Evolutionary conservation across 2,113 vertebrate species (phyloP), one percentile per base, ranked within the genome.

Genomic region (Spizaetus ornatus): DNA sequence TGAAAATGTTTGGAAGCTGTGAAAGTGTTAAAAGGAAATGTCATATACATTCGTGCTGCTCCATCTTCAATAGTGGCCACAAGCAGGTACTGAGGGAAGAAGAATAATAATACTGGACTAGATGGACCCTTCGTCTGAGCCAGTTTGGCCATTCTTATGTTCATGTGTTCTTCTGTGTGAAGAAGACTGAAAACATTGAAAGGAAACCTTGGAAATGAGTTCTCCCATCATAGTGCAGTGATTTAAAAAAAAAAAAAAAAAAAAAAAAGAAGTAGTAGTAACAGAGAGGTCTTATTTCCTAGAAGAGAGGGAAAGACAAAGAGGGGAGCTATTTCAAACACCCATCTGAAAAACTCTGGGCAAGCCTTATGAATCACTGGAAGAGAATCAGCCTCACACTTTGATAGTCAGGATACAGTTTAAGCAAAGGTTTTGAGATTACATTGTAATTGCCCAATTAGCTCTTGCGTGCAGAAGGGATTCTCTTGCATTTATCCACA

Each of bases 381-480:
- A 78, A 91, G 27, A 76, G 53, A 93, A 79, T 61, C 43, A 55
- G 34, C 45, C 29, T 80, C 78, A 53, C 0, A 0, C 70, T 82
- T 66, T 70, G 40, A 58, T 40, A 86, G 43, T 40, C 40, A 65
- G 67, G 65, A 80, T 62, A 76, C 48, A 82, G 78, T 86, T 90
- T 65, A 88, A 80, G 82, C 62, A 82, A 61, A 86, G 62, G 90
- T 83, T 93, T 95, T 69, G 45, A 92, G 88, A 86, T 95, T 70
- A 83, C 1, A 1, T 50, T 88, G 58, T 95, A 97, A 97, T 93
- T 96, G 87, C 85, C 95, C 82, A 93, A 93, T 96, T 96, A 97
- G 92, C 79, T 93, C 45, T 90, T 92, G 92, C 71, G 0, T 80
- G 93, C 90, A 90, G 70, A 94, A 90, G 92, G 62, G 74, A 92